Percentiles rank a stretch among this genome's conserved stretches.
phyloP scores from a whole-genome alignment of 1,140 invertebrate species.

The Cotesia typhae region DNA sequence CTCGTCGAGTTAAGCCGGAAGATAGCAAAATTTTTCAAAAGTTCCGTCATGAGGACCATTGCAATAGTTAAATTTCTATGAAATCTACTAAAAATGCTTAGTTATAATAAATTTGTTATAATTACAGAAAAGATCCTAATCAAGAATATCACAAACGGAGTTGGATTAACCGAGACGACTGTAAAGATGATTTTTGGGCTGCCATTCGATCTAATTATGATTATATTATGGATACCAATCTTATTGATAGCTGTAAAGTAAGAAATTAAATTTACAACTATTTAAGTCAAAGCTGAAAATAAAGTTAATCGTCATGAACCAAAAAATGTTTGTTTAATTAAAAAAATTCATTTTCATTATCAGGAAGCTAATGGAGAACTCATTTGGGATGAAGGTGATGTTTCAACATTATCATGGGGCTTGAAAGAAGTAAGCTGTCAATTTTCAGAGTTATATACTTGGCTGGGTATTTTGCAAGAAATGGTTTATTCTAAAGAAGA shows the following conservation, averaged over 20 bases:
- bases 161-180: constrained; percentile 75
- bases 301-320: not conserved
- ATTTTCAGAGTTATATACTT: constrained; percentile 82
- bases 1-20: too few relatives aligned
- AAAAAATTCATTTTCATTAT: constrained; percentile 34
- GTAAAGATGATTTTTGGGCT: constrained; percentile 88
- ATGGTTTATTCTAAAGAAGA: constrained; percentile 79
- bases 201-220: constrained; percentile 88
- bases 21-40: too few relatives aligned
- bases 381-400: constrained; percentile 70
- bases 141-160: constrained; percentile 73
- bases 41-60: too few relatives aligned
- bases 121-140: constrained; percentile 69
- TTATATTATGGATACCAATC: constrained; percentile 93
- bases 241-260: constrained; percentile 87
- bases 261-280: not conserved
- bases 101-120: constrained; percentile 15
- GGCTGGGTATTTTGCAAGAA: constrained; percentile 81
- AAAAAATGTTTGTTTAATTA: constrained; percentile 1
- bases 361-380: constrained; percentile 83
- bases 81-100: too few relatives aligned
- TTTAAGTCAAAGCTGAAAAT: too few relatives aligned
- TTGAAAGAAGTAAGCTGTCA: constrained; percentile 81
- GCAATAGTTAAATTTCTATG: too few relatives aligned
- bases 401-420: constrained; percentile 71